Conservation (phyloP, 2,113 vertebrate species). For the Pteronura brasiliensis region DNA sequence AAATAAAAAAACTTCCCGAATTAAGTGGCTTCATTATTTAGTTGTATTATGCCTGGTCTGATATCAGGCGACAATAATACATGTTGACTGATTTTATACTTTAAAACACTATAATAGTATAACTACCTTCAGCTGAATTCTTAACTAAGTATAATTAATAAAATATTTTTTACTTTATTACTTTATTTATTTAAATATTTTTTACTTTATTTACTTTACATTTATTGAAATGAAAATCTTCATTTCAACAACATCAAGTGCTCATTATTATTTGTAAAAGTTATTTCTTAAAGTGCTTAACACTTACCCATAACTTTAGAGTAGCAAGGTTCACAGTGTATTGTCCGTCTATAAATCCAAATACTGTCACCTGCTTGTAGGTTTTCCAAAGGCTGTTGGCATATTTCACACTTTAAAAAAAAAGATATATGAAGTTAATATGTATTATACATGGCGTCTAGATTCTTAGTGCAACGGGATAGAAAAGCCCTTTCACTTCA, state of each 20-base stretch:
- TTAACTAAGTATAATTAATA: not conserved
- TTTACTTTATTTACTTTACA: not conserved
- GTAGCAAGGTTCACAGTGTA: constrained; percentile 95
- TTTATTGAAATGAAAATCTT: not conserved
- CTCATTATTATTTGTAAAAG: not conserved
- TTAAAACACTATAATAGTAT: not conserved
- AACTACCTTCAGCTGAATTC: not conserved
- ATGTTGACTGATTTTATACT: not conserved
- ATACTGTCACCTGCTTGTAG: constrained; percentile 95
- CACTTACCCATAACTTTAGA: constrained; percentile 90
- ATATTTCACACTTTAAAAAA: constrained; percentile 90
- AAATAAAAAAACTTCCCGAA: not conserved
- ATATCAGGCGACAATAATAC: not conserved
- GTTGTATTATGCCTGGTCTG: not conserved
- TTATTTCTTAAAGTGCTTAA: not conserved
- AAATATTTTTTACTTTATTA: not conserved
- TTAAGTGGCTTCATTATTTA: not conserved
- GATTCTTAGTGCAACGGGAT: not conserved
- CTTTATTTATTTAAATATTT: not conserved
- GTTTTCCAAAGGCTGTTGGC: constrained; percentile 87
- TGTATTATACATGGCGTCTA: not conserved
- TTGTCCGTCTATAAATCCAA: constrained; percentile 92
- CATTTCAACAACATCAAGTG: not conserved
- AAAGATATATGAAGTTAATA: not conserved
- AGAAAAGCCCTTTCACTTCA: not conserved